Base-by-base conservation (phyloP, 92 coral and sea anemone genomes). In the Porites lobata region DNA sequence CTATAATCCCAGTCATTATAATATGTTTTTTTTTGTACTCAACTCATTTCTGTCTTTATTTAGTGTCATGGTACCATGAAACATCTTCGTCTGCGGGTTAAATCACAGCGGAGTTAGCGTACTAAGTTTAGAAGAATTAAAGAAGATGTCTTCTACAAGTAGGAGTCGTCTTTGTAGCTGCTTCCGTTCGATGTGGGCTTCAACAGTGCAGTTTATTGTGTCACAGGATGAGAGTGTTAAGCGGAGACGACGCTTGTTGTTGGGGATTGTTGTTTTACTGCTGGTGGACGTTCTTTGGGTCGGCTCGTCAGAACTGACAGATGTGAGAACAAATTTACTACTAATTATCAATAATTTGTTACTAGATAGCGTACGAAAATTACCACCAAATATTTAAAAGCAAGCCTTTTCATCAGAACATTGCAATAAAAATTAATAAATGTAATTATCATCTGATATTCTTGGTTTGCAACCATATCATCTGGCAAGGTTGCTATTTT, bases 201-300 rank as follows among this genome's bases (percentile, higher is more conserved):
- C 83, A 1, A 4, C 78, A 20, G 65, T 70, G 38, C 65, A 67
- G 17, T 91, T 91, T 29, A 65, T 91, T 50, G 66, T 83, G 13
- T 91, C 92, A 56, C 72, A 92, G 32, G 93, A 93, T 47, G 96
- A 93, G 75, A 71, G 84, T 57, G 68, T 90, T 47, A 85, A 87
- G 11, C 72, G 86, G 29, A 95, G 84, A 73, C 91, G 95, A 9
- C 94, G 99, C 22, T 61, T 97, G 88, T 76, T 85, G 9, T 87
- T 86, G 63, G 99, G 99, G 22, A 71, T 91, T 8, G 22, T 92
- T 9, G 99, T 92, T 53, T 91, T 97, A 74, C 87, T 97, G 2
- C 72, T 94, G 24, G 99, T 97, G 7, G 98, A 97, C 52, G 72
- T 97, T 32, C 72, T 97, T 21, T 97, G 99, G 99, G 99, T 97